These are phyloP conservation scores for Theretra japonica DNA, from an alignment of 2,888 invertebrate genomes.

Conservation along the genomic window DNA sequence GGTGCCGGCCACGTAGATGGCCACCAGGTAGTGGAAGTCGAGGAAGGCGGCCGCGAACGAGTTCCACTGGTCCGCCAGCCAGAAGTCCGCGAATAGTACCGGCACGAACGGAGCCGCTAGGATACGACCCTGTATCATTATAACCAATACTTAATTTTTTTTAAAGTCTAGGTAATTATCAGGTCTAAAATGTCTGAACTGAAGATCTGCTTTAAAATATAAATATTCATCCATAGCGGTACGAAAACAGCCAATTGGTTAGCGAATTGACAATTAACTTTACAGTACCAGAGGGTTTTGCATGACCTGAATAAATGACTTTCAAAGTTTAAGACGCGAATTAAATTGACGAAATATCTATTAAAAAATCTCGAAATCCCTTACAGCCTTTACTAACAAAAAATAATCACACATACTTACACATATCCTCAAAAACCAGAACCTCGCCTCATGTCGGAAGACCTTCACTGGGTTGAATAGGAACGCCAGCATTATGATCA, in stretches of 20 bases:
- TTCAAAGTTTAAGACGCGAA: too few species aligned
- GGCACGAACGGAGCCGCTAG: slow-evolving; percentile 96
- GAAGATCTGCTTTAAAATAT: too few species aligned
- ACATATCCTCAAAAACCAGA: slow-evolving; percentile 96
- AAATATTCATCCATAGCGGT: too few species aligned
- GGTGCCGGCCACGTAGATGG: slow-evolving; percentile 94
- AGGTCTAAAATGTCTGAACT: too few species aligned
- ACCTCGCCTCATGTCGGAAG: slow-evolving; percentile 95
- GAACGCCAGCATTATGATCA: slow-evolving; percentile 92
- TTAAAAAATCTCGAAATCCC: neutral
- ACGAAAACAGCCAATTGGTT: too few species aligned
- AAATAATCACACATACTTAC: slow-evolving; percentile 81
- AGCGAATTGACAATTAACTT: too few species aligned
- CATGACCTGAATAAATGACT: too few species aligned
- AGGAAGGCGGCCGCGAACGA: slow-evolving; percentile 95
- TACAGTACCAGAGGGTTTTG: too few species aligned
- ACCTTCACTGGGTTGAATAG: slow-evolving; percentile 96
- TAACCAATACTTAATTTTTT: slow-evolving; percentile 35
- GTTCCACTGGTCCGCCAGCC: slow-evolving; percentile 99
- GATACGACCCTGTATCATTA: slow-evolving; percentile 90
- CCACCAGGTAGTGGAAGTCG: slow-evolving; percentile 97
- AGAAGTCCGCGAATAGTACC: slow-evolving; percentile 98
- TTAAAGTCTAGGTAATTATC: too few species aligned
- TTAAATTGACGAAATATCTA: too few species aligned
- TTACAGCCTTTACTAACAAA: neutral